Base-by-base conservation (phyloP, 2,797 vertebrate species). In the Loriculus beryllinus region DNA sequence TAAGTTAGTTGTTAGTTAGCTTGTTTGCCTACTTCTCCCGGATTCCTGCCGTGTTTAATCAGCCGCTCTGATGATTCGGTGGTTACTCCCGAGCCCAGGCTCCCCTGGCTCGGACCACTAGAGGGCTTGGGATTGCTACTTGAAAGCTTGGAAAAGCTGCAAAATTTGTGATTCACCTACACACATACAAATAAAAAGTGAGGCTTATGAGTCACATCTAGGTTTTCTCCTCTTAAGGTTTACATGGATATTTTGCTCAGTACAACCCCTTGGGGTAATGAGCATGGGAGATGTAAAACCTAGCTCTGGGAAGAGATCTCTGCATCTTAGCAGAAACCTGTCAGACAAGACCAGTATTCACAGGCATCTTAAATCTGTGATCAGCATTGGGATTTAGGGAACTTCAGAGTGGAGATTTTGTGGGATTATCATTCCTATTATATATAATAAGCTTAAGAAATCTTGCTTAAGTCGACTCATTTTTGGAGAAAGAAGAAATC, bases 131-230 rank as follows among this genome's bases (percentile, higher is more conserved):
- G 45, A 52, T 35, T 45, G 42, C 2, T 18, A 5, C 18, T 0
- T 1, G 15, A 11, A 37, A 67, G 18, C 1, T 4, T 22, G 18
- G 35, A 37, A 49, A 62, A 72, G 20, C 35, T 13, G 49, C 5
- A 7, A 9, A 68, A 29, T n/a, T 21, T 3, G 14, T 29, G 4
- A 7, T n/a, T 31, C 52, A 20, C 23, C 56, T 21, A 2, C 2
- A 0, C 4, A 2, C 1, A 0, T 1, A 42, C 15, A 49, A 6
- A 15, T 10, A 11, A 6, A n/a, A 33, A 26, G 5, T 4, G 14
- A 59, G 9, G 7, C 13, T 83, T 37, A 5, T 5, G 39, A 56
- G 22, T 37, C 25, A 6, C 1, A 0, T 1, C 14, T 31, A 21
- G 17, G 15, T 21, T 81, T 75, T 54, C 10, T 33, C 52, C 29